phyloP scores from a whole-genome alignment of 1,140 invertebrate species.

The Drosophila fuyamai region DNA sequence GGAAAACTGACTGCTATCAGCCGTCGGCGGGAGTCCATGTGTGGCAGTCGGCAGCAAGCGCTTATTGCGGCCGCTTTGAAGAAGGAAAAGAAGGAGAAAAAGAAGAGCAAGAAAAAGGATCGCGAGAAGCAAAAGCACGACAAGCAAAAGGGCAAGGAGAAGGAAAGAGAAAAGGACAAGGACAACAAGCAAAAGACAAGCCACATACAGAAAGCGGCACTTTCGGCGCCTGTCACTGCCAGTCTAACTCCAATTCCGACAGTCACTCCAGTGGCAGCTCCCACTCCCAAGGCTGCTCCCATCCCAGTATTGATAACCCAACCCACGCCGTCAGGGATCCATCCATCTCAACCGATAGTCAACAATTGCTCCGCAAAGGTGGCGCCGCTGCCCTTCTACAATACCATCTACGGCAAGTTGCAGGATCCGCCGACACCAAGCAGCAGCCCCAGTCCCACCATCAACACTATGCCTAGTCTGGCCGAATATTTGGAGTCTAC shows the following conservation, averaged over 20 bases:
- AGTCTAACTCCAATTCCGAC: slow-evolving; percentile 4
- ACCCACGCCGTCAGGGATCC: slow-evolving; percentile 13
- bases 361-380: slow-evolving; percentile 26
- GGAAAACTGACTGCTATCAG: slow-evolving; percentile 58
- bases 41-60: slow-evolving; percentile 64
- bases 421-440: slow-evolving; percentile 41
- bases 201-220: slow-evolving; percentile 26
- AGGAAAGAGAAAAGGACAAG: slow-evolving; percentile 36
- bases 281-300: slow-evolving; percentile 31
- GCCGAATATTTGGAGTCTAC: slow-evolving; percentile 66
- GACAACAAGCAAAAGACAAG: slow-evolving; percentile 24
- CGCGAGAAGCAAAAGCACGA: slow-evolving; percentile 63
- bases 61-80: slow-evolving; percentile 62
- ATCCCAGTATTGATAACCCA: slow-evolving; percentile 49
- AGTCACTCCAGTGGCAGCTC: not conserved
- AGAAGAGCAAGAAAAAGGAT: slow-evolving; percentile 72
- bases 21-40: slow-evolving; percentile 65
- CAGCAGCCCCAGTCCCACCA: slow-evolving; percentile 8
- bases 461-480: slow-evolving; percentile 58
- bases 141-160: slow-evolving; percentile 62
- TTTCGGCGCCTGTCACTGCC: not conserved
- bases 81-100: slow-evolving; percentile 71
- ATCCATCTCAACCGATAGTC: not conserved
- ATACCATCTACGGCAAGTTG: slow-evolving; percentile 80
- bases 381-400: slow-evolving; percentile 65